Evolutionary conservation across 2,113 vertebrate species (phyloP).

Genomic region (Marmota monax): DNA sequence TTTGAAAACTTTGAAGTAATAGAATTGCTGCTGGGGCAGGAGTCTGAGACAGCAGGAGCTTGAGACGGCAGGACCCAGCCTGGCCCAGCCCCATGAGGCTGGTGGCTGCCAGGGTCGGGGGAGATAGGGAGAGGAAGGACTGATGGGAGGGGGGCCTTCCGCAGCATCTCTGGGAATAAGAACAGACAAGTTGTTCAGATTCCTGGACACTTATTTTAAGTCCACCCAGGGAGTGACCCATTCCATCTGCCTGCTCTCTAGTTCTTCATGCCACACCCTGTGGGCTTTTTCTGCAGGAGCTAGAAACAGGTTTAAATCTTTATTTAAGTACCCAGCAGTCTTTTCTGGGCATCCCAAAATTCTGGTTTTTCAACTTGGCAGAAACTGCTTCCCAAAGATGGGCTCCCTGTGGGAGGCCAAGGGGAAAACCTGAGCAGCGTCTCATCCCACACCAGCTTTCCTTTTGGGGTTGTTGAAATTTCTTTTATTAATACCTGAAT

Average conservation of each 20-base stretch:
- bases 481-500: slow-evolving; percentile 61
- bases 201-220: background rate
- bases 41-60: background rate
- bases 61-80: background rate
- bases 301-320: slow-evolving; percentile 52
- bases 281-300: slow-evolving; percentile 31
- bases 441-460: slow-evolving; percentile 11
- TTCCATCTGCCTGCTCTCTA: background rate
- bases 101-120: background rate
- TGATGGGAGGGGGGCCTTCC: background rate
- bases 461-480: slow-evolving; percentile 37
- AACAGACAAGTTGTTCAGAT: background rate
- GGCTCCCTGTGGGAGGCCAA: background rate
- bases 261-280: background rate
- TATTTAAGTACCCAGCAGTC: slow-evolving; percentile 61
- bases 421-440: background rate
- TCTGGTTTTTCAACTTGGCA: slow-evolving; percentile 28
- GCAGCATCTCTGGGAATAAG: background rate
- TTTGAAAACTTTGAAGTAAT: slow-evolving; percentile 82
- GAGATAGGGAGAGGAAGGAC: background rate
- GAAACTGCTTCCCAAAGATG: slow-evolving; percentile 62
- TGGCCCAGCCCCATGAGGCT: background rate
- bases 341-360: slow-evolving; percentile 65
- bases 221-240: slow-evolving; percentile 5
- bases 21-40: slow-evolving; percentile 19